Evolutionary conservation across 2,888 invertebrate genomes (phyloP).

Genomic region (Arctia plantaginis): DNA sequence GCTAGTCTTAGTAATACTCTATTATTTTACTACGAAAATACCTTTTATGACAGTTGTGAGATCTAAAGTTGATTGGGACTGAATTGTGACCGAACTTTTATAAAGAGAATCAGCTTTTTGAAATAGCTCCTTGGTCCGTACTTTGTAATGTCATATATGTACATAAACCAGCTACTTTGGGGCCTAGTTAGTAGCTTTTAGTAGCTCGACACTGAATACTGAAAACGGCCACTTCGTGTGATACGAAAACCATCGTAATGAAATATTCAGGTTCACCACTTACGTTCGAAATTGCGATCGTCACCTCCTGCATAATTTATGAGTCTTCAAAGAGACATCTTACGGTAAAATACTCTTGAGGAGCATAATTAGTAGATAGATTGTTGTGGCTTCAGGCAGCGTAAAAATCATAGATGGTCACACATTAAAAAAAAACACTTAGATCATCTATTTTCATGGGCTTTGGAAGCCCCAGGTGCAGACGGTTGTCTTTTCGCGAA

Average conservation of each 20-base stretch:
- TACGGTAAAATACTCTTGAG: not conserved
- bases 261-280: conserved; percentile 45
- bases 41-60: too few species aligned
- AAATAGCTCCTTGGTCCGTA: not conserved
- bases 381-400: not conserved
- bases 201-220: not conserved
- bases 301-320: conserved; percentile 28
- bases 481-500: too few species aligned
- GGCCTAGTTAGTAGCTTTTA: not conserved
- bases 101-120: too few species aligned
- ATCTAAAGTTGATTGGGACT: too few species aligned
- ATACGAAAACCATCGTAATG: conserved; percentile 25
- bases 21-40: too few species aligned
- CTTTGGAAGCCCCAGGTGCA: too few species aligned
- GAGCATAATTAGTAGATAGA: not conserved
- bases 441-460: too few species aligned
- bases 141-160: not conserved
- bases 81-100: too few species aligned
- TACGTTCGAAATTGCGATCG: conserved; percentile 28
- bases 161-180: not conserved
- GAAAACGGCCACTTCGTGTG: not conserved
- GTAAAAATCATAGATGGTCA: not conserved
- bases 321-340: conserved; percentile 21
- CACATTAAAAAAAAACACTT: too few species aligned
- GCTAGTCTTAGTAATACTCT: too few species aligned